Evolutionary conservation across 2,888 invertebrate genomes (phyloP).

Genomic region (Caenorhabditis auriculariae): DNA sequence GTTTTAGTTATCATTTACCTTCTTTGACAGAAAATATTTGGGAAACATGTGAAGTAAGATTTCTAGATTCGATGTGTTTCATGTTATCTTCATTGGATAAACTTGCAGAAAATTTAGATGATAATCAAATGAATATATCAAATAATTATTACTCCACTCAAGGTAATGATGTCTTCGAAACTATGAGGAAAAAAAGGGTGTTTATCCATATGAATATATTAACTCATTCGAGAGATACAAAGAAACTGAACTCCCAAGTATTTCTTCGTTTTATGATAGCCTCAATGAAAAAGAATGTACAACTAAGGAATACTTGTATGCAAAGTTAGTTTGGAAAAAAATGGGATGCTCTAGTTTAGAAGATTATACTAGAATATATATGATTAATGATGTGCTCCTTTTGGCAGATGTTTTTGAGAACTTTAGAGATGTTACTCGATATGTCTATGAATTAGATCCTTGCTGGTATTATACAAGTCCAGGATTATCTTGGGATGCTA

Average conservation of each 20-base stretch:
- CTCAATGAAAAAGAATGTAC: slow-evolving; percentile 23
- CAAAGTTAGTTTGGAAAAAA: slow-evolving; percentile 44
- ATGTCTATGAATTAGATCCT: slow-evolving; percentile 52
- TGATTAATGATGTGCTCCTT: slow-evolving; percentile 52
- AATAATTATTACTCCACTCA: slow-evolving; percentile 10
- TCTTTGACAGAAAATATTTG: background rate
- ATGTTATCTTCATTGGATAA: slow-evolving; percentile 24
- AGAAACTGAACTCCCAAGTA: slow-evolving; percentile 43
- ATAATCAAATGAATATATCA: slow-evolving; percentile 12
- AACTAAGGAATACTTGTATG: slow-evolving; percentile 39
- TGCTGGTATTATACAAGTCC: slow-evolving; percentile 55
- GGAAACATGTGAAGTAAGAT: slow-evolving; percentile 25
- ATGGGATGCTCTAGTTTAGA: slow-evolving; percentile 35
- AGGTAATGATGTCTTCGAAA: slow-evolving; percentile 16
- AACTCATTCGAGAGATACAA: slow-evolving; percentile 42
- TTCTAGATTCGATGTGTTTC: slow-evolving; percentile 41
- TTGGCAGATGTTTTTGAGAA: slow-evolving; percentile 61
- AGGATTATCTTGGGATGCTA: slow-evolving; percentile 58
- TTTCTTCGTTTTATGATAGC: slow-evolving; percentile 25
- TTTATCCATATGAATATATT: slow-evolving; percentile 61
- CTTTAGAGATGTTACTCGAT: slow-evolving; percentile 49
- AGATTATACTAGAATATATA: slow-evolving; percentile 45
- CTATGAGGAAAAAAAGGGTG: slow-evolving; percentile 44
- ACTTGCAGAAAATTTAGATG: slow-evolving; percentile 34
- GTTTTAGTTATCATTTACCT: slow-evolving; percentile 28